A percentile compares a stretch with the other conserved stretches of the same genome.
Conservation (phyloP, 2,113 vertebrate species). For the Melanerpes formicivorus region DNA sequence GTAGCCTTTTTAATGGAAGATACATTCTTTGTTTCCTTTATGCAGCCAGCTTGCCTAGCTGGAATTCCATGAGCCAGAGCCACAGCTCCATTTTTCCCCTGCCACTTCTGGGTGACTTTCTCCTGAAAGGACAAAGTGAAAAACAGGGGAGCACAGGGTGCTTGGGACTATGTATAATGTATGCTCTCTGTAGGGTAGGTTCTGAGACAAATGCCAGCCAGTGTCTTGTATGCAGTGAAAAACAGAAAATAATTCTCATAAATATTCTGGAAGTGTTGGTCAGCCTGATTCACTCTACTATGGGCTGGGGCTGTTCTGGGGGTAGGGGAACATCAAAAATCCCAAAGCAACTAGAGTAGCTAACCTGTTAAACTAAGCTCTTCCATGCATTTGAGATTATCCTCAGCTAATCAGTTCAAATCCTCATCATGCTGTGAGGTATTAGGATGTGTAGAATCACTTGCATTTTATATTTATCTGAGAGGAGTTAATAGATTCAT, state of each 20-base stretch:
- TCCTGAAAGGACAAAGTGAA: not conserved
- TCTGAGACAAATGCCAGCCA: not conserved
- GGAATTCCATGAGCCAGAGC: not conserved
- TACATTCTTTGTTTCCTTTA: not conserved
- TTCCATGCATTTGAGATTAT: slow-evolving; percentile 60
- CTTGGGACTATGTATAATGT: not conserved
- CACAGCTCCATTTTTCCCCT: not conserved
- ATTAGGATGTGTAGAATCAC: slow-evolving; percentile 38
- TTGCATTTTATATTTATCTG: not conserved
- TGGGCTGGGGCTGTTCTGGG: not conserved
- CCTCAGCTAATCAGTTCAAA: slow-evolving; percentile 43
- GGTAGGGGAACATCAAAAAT: not conserved
- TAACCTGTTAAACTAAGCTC: slow-evolving; percentile 49
- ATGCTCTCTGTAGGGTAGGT: not conserved
- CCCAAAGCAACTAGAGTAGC: not conserved
- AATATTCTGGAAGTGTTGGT: not conserved
- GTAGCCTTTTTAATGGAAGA: not conserved
- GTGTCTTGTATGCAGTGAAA: not conserved
- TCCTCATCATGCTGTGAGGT: slow-evolving; percentile 7
- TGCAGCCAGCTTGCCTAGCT: not conserved
- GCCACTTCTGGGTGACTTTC: not conserved
- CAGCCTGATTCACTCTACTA: not conserved
- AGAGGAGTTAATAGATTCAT: not conserved
- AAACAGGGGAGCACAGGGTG: not conserved
- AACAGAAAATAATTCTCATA: not conserved